Percentiles rank a stretch among this genome's conserved stretches.
Evolutionary conservation across 2,797 vertebrate species (phyloP).

Genomic region (Notolepis coatsorum): DNA sequence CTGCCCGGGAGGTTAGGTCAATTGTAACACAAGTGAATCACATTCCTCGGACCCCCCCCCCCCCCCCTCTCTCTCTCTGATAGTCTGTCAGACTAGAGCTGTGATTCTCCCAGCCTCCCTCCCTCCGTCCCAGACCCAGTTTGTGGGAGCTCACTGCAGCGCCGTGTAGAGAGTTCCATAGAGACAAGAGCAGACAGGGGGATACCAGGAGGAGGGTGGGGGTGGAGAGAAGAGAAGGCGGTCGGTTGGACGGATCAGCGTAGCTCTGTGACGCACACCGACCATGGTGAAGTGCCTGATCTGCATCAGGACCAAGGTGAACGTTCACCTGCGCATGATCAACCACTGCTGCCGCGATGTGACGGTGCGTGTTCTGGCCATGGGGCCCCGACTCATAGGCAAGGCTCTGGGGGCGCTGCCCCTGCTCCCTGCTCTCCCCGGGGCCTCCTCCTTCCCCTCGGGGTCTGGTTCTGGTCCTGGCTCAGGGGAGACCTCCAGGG

Average conservation of each 20-base stretch:
- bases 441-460: constrained; percentile 40
- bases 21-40: constrained; percentile 41
- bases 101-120: constrained; percentile 25
- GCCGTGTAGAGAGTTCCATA: not conserved
- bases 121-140: constrained; percentile 6
- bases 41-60: constrained; percentile 66
- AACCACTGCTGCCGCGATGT: constrained; percentile 94
- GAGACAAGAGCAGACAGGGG: not conserved
- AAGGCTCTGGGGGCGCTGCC: constrained; percentile 83
- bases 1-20: constrained; percentile 34
- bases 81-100: constrained; percentile 18
- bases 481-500: constrained; percentile 52
- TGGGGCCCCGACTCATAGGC: constrained; percentile 88
- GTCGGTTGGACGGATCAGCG: not conserved
- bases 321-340: constrained; percentile 89
- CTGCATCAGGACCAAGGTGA: constrained; percentile 90
- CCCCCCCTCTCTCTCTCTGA: constrained; percentile 58
- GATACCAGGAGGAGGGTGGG: not conserved
- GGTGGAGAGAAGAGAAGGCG: not conserved
- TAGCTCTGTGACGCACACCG: constrained; percentile 13
- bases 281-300: constrained; percentile 95
- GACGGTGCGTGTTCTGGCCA: constrained; percentile 86
- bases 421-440: constrained; percentile 66
- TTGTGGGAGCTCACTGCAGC: constrained; percentile 4
- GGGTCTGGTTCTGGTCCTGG: constrained; percentile 44